Conservation (phyloP, 2,888 invertebrate genomes). For the Neoascia interrupta region DNA sequence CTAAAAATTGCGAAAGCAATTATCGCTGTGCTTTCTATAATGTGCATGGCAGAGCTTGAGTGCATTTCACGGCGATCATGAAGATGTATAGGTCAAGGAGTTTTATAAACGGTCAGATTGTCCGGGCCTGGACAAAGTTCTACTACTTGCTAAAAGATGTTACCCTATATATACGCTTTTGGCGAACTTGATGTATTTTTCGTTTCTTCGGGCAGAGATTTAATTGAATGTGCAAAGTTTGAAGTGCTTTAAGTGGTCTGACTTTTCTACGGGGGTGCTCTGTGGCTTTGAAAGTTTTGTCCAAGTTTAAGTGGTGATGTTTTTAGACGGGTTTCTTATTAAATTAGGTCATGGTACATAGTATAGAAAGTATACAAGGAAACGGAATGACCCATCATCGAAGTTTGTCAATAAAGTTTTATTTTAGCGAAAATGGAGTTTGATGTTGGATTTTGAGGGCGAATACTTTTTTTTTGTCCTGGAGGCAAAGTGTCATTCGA, state of each 20-base stretch:
- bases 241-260: constrained; percentile 61
- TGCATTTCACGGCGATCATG: constrained; percentile 35
- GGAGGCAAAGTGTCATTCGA: too few species aligned
- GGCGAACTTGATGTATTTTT: constrained; percentile 6
- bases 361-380: too few species aligned
- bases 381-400: too few species aligned
- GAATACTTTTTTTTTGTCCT: too few species aligned
- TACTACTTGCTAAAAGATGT: constrained; percentile 6
- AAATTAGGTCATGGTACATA: constrained; percentile 52
- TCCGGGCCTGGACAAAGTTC: constrained; percentile 4
- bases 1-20: constrained; percentile 57
- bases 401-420: too few species aligned
- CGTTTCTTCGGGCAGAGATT: constrained; percentile 35
- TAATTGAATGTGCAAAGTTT: constrained; percentile 68
- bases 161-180: constrained; percentile 17
- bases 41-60: constrained; percentile 14
- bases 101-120: neutral
- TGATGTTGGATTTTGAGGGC: too few species aligned
- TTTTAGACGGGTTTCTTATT: constrained; percentile 30
- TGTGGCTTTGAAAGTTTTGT: constrained; percentile 29
- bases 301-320: constrained; percentile 1
- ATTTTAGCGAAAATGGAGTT: too few species aligned
- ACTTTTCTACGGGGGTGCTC: constrained; percentile 28
- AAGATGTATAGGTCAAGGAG: constrained; percentile 9
- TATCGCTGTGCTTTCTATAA: constrained; percentile 27